Evolutionary conservation across 2,797 vertebrate genomes (phyloP), one percentile per base, ranked within the genome.

Genomic region (Cynodonichthys magdalenae): DNA sequence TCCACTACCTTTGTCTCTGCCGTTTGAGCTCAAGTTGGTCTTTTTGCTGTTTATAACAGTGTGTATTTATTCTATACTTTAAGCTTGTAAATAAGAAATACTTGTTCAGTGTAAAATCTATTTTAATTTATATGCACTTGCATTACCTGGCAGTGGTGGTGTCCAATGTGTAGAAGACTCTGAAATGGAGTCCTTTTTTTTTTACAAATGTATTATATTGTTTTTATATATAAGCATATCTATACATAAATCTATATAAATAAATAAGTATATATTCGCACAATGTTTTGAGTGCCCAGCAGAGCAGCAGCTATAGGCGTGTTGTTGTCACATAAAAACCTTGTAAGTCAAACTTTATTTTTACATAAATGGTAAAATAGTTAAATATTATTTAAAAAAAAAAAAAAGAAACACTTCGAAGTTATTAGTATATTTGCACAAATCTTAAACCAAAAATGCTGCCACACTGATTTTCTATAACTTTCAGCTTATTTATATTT

Each of bases 71-170:
- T 91, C 88, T 88, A 84, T 96, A 96, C 90, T 84, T 91, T 93
- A 91, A 86, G 83, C 87, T 83, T 99, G 97, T 99, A 99, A 84
- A 99, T 98, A 99, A 91, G 84, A 90, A 96, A 95, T 96, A 96
- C 95, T 95, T 95, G 93, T 97, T 96, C 88, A 85, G 95, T 98
- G 94, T 99, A 97, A 91, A 97, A 96, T 96, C 94, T 95, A 92
- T 93, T 93, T 98, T 98, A 97, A 99, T 98, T 98, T 99, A 98
- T 98, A 98, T 96, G 93, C 95, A 97, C 94, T 96, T 94, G 94
- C 96, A 94, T 97, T 93, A 94, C 96, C 96, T 94, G 92, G 92
- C 93, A 93, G 93, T 81, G 96, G 96, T 94, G 92, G 94, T 94
- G 96, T 95, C 82, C 94, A 93, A 93, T 89, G 92, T 94, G 95